Conservation (phyloP, 2,797 vertebrate species). For the Eulemur mongoz region DNA sequence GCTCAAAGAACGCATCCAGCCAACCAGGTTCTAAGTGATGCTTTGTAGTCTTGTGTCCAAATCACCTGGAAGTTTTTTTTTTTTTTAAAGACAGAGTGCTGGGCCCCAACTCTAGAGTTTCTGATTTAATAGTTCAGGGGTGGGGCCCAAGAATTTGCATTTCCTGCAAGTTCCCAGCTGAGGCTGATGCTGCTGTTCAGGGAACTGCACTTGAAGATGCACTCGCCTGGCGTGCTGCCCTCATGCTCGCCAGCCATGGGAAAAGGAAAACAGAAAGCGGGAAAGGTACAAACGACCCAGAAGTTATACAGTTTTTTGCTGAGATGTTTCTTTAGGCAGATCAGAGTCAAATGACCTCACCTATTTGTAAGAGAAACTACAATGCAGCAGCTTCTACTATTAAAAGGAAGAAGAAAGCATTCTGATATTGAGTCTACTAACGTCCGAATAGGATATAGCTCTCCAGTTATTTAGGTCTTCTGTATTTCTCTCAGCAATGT, state of each 20-base stretch:
- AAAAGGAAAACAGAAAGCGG: neutral
- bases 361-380: neutral
- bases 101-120: neutral
- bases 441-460: neutral
- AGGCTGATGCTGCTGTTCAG: neutral
- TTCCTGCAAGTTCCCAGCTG: neutral
- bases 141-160: neutral
- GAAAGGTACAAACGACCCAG: neutral
- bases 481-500: neutral
- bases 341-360: neutral
- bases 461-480: neutral
- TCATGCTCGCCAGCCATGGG: neutral
- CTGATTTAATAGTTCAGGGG: neutral
- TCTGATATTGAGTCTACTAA: neutral
- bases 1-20: neutral
- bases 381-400: neutral
- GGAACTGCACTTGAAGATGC: neutral
- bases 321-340: neutral
- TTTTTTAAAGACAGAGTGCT: neutral
- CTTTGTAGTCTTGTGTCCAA: neutral
- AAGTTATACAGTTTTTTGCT: neutral
- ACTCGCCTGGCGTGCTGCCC: neutral
- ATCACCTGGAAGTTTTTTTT: neutral
- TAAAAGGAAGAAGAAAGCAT: neutral
- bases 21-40: neutral